Base-by-base conservation (phyloP, 2,113 vertebrate species). In the Pygoscelis antarcticus region DNA sequence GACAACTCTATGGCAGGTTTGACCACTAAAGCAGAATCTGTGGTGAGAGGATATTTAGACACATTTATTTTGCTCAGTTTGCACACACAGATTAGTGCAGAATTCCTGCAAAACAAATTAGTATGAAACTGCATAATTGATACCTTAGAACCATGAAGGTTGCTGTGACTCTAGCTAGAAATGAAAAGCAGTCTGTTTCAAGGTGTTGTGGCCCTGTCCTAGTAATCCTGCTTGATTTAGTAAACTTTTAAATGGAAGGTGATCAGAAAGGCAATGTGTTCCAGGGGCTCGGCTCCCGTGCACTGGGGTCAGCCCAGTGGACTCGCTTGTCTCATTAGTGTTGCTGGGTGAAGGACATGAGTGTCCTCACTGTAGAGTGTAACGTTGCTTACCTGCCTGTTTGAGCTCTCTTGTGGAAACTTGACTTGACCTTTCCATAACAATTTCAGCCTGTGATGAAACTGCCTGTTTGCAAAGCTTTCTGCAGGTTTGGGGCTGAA, bases 211-310 rank as follows among this genome's bases (percentile, higher is more conserved):
- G 36, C 30, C 18, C 49, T 58, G 40, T 60, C 66, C 86, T 42
- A 21, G 21, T 38, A 71, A 55, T 42, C 23, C 72, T 81, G 8
- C 20, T 76, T 47, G 49, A 58, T 65, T 60, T 47, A 61, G 19
- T 42, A 62, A 91, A 30, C 23, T 57, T 40, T 15, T 11, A 16
- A 47, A 25, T 62, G 26, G 22, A 55, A 81, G 27, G 6, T 79
- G 65, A 62, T 55, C 69, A 82, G 62, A 52, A 44, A 64, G 65
- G 9, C 7, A 25, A 2, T 27, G 9, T 84, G 52, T 51, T 62
- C 62, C 42, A 7, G 74, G 30, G 25, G 0, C 9, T 57, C 4
- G 0, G 15, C n/a, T 64, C 25, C 26, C 0, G 1, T 12, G 55
- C 21, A 0, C 47, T 42, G 40, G 16, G 42, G 30, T 62, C 70